Base-by-base conservation (phyloP, 2,113 vertebrate species). In the Proteles cristata region DNA sequence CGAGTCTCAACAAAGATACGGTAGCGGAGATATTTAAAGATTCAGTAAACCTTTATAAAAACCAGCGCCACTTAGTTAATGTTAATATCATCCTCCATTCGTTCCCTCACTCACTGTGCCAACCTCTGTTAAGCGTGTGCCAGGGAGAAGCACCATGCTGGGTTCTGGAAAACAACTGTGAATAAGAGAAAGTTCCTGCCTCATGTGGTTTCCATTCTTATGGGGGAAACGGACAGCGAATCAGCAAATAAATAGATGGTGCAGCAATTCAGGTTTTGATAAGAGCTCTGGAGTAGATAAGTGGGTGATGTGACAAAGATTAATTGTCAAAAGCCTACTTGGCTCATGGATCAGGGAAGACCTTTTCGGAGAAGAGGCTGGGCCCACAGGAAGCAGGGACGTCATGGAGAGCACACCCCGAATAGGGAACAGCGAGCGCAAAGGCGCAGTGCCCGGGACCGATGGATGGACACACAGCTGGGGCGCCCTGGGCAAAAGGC, bases 401-500 rank as follows among this genome's bases (percentile, higher is more conserved):
- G n/a, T 17, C 16, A 35, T 7, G 1, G 69, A 26, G 9, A 63
- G 28, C 5, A 39, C 4, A 15, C 31, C 19, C 33, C 76, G 89
- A 48, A 50, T 0, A 91, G 61, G 21, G 17, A 55, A 65, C 0
- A 0, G n/a, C 1, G n/a, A 43, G 26, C 2, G 26, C 31, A 55
- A 21, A 16, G 0, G 4, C 1, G 17, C 35, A 1, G 53, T 8
- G 31, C 33, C 8, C 23, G 50, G 9, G 25, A n/a, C 53, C 10
- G 12, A 45, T 33, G 45, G 66, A 77, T 0, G 16, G n/a, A 28
- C 39, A 68, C 50, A 7, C 23, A 0, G n/a, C 2, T 12, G 2
- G 28, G 28, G 1, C 7, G 2, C 2, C 33, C 16, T 0, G 0
- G 55, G 14, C 11, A 61, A 55, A 43, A 4, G 35, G 19, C 14